Base-by-base conservation (phyloP, 2,113 vertebrate genomes). In the Gymnarchus niloticus region DNA sequence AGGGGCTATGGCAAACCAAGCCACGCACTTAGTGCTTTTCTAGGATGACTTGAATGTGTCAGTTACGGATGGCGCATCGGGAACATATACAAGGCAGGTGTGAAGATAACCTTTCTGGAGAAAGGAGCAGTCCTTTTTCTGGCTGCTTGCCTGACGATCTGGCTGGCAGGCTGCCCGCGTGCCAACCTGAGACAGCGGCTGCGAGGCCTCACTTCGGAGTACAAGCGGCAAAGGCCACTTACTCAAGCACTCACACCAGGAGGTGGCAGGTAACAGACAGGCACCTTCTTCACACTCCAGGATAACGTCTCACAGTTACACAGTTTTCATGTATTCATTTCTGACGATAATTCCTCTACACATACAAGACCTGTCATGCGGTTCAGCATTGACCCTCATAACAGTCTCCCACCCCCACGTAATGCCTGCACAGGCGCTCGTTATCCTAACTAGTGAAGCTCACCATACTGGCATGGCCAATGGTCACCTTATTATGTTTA, bases 401-500 rank as follows among this genome's bases (percentile, higher is more conserved):
- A 90, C 28, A 85, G 61, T 78, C 59, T 37, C 9, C 61, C 86
- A 25, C 76, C 76, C 44, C 1, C 52, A 54, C 6, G 41, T 48
- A 78, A 78, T 48, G 44, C 1, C 76, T 12, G 2, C 0, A 9
- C 1, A 1, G 28, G 65, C 65, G 10, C 73, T 77, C 82, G 19
- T 57, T 82, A 85, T 41, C 84, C 81, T 25, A 0, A 59, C 56
- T 88, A 87, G 88, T 87, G 41, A 88, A 54, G 37, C 17, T 25
- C n/a, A 33, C 80, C 49, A 54, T n/a, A 56, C 25, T 1, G 3
- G 12, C 2, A 23, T 82, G 51, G 80, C 19, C 51, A 33, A 81
- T 33, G n/a, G 78, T 23, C 6, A 5, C 46, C 9, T 17, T 28
- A 46, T 28, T 28, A 14, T 14, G 25, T 54, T 81, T 33, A 54